Evolutionary conservation across 1,140 invertebrate species (phyloP).

Genomic region (Battus philenor): DNA sequence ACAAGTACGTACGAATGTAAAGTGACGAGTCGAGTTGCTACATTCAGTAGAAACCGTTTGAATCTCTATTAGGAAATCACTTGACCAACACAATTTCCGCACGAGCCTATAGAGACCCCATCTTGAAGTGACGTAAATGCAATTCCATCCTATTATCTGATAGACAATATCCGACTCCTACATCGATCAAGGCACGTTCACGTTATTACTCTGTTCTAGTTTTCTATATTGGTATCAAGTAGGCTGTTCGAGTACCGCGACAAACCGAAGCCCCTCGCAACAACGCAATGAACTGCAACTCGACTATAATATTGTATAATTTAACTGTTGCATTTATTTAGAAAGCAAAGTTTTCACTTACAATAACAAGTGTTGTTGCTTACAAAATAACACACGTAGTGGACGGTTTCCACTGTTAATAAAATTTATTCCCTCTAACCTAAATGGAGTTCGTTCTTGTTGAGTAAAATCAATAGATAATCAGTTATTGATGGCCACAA

Average conservation of each 20-base stretch:
- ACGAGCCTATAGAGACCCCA: background rate
- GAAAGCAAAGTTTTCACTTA: too few species aligned
- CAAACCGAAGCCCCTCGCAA: background rate
- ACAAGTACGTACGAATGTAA: conserved; percentile 1
- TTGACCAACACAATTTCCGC: conserved; percentile 1
- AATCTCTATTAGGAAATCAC: conserved; percentile 6
- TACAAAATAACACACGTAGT: too few species aligned
- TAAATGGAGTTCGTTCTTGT: too few species aligned
- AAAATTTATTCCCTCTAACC: too few species aligned
- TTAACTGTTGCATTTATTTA: too few species aligned
- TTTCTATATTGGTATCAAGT: conserved; percentile 16
- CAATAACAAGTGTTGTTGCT: too few species aligned
- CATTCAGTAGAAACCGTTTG: background rate
- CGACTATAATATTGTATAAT: too few species aligned
- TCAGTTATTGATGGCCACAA: too few species aligned
- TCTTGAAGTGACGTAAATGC: conserved; percentile 10
- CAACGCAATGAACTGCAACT: too few species aligned
- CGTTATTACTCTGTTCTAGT: conserved; percentile 14
- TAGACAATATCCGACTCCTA: conserved; percentile 11
- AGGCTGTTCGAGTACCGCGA: conserved; percentile 1
- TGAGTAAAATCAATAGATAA: too few species aligned
- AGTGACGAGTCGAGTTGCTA: background rate
- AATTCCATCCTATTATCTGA: conserved; percentile 15
- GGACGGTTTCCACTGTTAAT: too few species aligned
- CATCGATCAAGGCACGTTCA: conserved; percentile 2